A percentile compares a stretch with the other conserved stretches of the same genome.
Evolutionary conservation across 2,888 invertebrate genomes (phyloP).

Genomic region (Hypsopygia costalis): DNA sequence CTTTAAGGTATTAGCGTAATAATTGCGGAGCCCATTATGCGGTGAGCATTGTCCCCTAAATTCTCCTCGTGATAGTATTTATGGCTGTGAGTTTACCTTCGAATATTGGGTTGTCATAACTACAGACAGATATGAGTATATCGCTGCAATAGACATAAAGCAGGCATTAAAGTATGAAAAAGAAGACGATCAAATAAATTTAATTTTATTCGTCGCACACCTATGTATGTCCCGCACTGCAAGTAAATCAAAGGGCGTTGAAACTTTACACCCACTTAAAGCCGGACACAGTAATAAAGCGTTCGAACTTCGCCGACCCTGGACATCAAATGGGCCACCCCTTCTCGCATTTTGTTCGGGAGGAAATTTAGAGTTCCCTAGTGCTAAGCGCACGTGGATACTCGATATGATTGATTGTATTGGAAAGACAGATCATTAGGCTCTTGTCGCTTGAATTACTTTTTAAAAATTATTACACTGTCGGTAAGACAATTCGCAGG

Average conservation of each 20-base stretch:
- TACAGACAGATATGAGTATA: no score
- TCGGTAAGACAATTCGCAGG: no score
- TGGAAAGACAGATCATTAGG: not conserved
- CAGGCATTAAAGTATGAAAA: conserved; percentile 22
- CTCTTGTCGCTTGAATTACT: not conserved
- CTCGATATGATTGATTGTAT: conserved; percentile 13
- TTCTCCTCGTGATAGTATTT: not conserved
- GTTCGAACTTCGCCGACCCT: conserved; percentile 75
- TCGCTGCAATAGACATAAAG: not conserved
- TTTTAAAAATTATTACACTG: no score
- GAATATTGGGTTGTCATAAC: not conserved
- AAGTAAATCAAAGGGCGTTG: conserved; percentile 81
- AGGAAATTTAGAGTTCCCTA: conserved; percentile 71
- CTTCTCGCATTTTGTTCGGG: conserved; percentile 62
- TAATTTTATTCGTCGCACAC: conserved; percentile 54
- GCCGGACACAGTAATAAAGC: conserved; percentile 81
- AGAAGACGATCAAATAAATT: conserved; percentile 62
- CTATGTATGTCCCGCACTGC: conserved; percentile 57
- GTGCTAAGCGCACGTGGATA: conserved; percentile 39
- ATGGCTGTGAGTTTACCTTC: conserved; percentile 5
- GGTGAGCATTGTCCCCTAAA: conserved; percentile 53
- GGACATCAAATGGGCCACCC: conserved; percentile 76
- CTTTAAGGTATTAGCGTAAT: conserved; percentile 77
- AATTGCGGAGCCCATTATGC: conserved; percentile 71
- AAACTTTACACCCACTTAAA: conserved; percentile 81